Evolutionary conservation across 2,888 invertebrate genomes (phyloP).

Genomic region (Caenorhabditis becei): DNA sequence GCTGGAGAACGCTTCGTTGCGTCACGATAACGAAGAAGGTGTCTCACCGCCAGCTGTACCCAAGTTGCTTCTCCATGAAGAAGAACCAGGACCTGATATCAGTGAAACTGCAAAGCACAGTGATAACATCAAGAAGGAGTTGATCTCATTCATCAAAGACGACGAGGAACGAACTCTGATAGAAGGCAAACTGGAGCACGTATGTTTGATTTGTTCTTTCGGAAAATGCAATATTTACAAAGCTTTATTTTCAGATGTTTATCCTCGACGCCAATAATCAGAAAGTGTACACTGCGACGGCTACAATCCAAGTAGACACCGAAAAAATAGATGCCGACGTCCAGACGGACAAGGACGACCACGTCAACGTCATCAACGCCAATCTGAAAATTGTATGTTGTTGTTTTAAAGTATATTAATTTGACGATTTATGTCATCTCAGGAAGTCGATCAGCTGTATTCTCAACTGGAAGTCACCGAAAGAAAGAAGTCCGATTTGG

Average conservation of each 20-base stretch:
- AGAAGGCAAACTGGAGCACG: conserved; percentile 34
- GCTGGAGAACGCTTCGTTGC: neutral
- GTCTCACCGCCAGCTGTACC: conserved; percentile 7
- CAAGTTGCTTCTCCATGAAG: conserved; percentile 13
- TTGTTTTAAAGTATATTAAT: neutral
- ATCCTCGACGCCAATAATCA: conserved; percentile 5
- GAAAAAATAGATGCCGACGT: conserved; percentile 46
- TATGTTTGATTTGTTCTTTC: too few species aligned
- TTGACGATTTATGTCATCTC: neutral
- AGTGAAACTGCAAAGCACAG: conserved; percentile 1
- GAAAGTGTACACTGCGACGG: conserved; percentile 34
- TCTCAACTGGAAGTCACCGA: conserved; percentile 27
- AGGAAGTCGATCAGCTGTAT: conserved; percentile 49
- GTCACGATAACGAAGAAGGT: neutral
- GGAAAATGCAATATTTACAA: too few species aligned
- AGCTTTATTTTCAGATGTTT: conserved; percentile 27
- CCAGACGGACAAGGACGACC: conserved; percentile 41
- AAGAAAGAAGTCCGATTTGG: conserved; percentile 28
- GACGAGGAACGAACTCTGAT: conserved; percentile 22
- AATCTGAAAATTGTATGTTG: conserved; percentile 36
- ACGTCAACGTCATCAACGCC: conserved; percentile 18
- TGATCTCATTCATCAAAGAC: conserved; percentile 30
- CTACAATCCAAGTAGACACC: conserved; percentile 40
- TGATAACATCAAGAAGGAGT: conserved; percentile 31
- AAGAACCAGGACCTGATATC: neutral